phyloP scores from a whole-genome alignment of 2,113 vertebrate species.

The Ceyx melanurus region DNA sequence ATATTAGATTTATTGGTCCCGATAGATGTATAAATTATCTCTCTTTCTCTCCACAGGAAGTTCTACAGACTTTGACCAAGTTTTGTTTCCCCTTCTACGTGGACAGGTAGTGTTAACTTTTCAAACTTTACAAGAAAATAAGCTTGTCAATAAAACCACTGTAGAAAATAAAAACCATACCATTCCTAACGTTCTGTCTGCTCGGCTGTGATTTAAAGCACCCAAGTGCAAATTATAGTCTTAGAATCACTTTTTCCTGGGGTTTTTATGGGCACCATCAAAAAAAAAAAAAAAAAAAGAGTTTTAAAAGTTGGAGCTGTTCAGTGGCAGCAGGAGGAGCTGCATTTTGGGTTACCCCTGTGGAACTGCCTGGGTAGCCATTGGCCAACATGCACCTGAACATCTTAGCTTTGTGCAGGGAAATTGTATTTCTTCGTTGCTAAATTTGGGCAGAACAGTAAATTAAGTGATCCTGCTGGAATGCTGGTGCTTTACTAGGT shows the following conservation, averaged over 20 bases:
- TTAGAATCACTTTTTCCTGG: conserved; percentile 71
- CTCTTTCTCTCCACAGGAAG: conserved; percentile 86
- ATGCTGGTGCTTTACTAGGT: neutral
- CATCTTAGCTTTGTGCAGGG: neutral
- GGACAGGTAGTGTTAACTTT: conserved; percentile 90
- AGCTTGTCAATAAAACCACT: conserved; percentile 77
- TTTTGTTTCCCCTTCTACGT: conserved; percentile 97
- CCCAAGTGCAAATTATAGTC: conserved; percentile 71
- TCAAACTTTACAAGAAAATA: conserved; percentile 76
- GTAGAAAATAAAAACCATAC: conserved; percentile 76
- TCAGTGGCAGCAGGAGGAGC: neutral
- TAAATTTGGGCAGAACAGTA: neutral
- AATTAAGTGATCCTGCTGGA: neutral
- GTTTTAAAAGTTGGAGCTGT: conserved; percentile 70
- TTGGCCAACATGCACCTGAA: neutral
- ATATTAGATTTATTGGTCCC: conserved; percentile 93
- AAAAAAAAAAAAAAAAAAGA: conserved; percentile 63
- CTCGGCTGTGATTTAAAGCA: conserved; percentile 85
- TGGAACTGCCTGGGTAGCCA: conserved; percentile 5
- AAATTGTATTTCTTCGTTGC: neutral
- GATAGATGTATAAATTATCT: conserved; percentile 92
- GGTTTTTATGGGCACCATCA: conserved; percentile 71
- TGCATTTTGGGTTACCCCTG: neutral
- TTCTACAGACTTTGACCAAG: conserved; percentile 90
- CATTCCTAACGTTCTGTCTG: conserved; percentile 78